Evolutionary conservation across 35 echinoderm and acorn worm species (phyloP), one percentile per base, ranked within the genome.

Genomic region (Ophiothrix spiculata): DNA sequence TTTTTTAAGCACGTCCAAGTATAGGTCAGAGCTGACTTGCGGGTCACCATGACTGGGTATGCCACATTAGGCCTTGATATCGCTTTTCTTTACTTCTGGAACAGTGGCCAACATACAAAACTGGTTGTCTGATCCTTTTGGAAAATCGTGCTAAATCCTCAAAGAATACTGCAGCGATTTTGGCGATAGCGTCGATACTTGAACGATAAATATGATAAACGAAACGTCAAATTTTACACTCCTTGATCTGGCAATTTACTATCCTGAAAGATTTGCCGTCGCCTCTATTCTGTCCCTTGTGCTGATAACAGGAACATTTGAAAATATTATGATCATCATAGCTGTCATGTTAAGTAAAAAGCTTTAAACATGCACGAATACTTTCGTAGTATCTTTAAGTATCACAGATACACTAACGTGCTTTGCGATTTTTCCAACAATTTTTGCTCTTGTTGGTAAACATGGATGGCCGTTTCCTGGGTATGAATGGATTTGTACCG

Each of bases 371-470:
- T 78, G 82, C 0, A 89, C 90, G 31, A 97, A 92, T 32, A 73
- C 83, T 3, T 97, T 97, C 40, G 94, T 97, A 33, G 90, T 97
- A 33, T 93, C 88, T 75, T 64, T 97, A 13, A 86, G 85, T 15
- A 35, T 83, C 35, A 77, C 94, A 25, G 94, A 97, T 79, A 46
- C 92, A 0, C 14, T 91, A 33, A 80, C 83, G 1, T 83, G 85
- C 37, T 40, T 89, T 1, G 63, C 64, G 1, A 33, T 88, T n/a
- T 86, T 82, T 0, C 88, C 88, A 32, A 38, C 56, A 40, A 80
- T 64, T n/a, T 82, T 85, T 15, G 90, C 86, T 31, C 69, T 92
- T 21, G 74, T 85, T 25, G 89, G 83, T 78, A 73, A 34, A 29
- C 32, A 39, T 29, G 81, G 80, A 38, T 97, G 94, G 94, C 90